phyloP scores from a whole-genome alignment of 2,888 invertebrate species.

The Megamerina dolium region DNA sequence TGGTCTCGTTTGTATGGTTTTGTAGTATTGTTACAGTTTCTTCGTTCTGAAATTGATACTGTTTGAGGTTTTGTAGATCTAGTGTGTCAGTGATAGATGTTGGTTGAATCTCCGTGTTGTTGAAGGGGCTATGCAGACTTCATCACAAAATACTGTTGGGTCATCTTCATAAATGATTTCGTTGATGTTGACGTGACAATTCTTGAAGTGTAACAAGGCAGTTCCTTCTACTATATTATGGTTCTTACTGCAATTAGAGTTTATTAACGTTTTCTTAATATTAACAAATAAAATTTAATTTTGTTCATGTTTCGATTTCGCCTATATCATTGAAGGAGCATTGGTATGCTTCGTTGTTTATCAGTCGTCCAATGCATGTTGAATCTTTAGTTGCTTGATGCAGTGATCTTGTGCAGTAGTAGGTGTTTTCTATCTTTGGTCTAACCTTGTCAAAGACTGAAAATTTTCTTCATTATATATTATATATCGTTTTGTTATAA shows the following conservation, averaged over 20 bases:
- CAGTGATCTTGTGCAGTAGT: constrained; percentile 6
- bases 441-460: constrained; percentile 5
- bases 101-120: neutral
- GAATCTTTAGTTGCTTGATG: neutral
- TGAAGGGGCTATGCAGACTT: constrained; percentile 1
- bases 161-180: constrained; percentile 4
- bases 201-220: neutral
- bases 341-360: too few species aligned
- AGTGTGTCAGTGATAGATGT: neutral
- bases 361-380: too few species aligned
- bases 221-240: too few species aligned
- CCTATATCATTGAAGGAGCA: too few species aligned
- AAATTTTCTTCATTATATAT: constrained; percentile 1
- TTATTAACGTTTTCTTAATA: too few species aligned
- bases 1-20: neutral
- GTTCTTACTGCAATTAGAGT: too few species aligned
- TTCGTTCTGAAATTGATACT: constrained; percentile 3
- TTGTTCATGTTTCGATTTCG: too few species aligned
- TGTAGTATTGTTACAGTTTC: neutral
- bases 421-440: constrained; percentile 6
- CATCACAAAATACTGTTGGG: constrained; percentile 7
- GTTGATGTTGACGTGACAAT: neutral
- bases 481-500: constrained; percentile 9
- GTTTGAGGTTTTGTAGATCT: constrained; percentile 6
- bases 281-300: too few species aligned